Evolutionary conservation across 2,888 invertebrate species (phyloP).

Genomic region (Diaprepes abbreviatus): DNA sequence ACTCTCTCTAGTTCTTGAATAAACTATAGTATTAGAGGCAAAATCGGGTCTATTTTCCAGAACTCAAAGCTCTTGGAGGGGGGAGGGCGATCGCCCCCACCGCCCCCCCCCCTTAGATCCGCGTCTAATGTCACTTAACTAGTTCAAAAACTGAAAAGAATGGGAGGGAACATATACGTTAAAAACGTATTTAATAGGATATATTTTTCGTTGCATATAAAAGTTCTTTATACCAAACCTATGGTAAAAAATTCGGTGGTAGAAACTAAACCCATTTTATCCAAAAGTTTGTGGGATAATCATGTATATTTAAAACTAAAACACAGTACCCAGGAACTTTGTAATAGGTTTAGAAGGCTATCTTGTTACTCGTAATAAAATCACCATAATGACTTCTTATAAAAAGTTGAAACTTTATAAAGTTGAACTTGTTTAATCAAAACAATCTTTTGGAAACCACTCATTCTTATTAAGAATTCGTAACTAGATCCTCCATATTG

Average conservation of each 20-base stretch:
- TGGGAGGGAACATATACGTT: no score
- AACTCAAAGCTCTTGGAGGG: no score
- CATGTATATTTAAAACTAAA: slow-evolving; percentile 16
- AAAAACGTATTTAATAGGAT: no score
- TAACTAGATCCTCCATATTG: slow-evolving; percentile 25
- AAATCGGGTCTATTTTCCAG: no score
- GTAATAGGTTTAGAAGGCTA: slow-evolving; percentile 22
- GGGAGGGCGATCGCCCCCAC: no score
- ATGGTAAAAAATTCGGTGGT: not conserved
- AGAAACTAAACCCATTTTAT: not conserved
- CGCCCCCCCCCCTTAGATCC: no score
- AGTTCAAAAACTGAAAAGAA: no score
- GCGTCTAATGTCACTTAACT: no score
- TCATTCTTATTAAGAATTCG: slow-evolving; percentile 38
- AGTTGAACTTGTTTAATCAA: slow-evolving; percentile 32
- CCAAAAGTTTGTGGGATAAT: not conserved
- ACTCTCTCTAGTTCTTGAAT: no score
- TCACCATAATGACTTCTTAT: slow-evolving; percentile 32
- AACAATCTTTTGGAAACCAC: slow-evolving; percentile 30
- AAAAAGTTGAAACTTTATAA: slow-evolving; percentile 26
- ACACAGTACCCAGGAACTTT: slow-evolving; percentile 19
- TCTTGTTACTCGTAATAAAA: slow-evolving; percentile 29
- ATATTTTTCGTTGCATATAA: no score
- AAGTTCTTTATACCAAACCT: no score
- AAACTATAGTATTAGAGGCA: no score